Conservation (phyloP, 2,888 invertebrate genomes). For the Andricus quercusramuli region DNA sequence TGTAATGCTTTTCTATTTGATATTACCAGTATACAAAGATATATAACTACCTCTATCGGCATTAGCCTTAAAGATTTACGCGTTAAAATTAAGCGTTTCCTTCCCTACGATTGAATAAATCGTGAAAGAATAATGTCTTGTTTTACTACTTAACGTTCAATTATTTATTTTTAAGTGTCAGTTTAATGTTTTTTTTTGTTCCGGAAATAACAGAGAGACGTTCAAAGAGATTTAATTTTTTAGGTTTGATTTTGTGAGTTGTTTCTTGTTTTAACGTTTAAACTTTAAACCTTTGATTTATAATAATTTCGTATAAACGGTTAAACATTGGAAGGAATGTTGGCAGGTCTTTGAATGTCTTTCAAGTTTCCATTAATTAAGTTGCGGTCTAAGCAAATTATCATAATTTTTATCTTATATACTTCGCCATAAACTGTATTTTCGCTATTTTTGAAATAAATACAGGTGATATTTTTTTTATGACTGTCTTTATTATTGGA, state of each 20-base stretch:
- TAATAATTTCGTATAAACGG: neutral
- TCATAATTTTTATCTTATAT: neutral
- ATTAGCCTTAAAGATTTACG: neutral
- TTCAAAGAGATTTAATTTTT: neutral
- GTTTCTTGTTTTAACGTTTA: neutral
- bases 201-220: neutral
- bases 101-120: slow-evolving; percentile 5
- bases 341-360: neutral
- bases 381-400: neutral
- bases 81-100: neutral
- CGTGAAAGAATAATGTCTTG: neutral
- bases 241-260: neutral
- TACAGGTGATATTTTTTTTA: slow-evolving; percentile 10
- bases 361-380: neutral
- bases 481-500: slow-evolving; percentile 24
- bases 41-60: neutral
- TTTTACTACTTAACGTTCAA: neutral
- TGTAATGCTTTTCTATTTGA: neutral
- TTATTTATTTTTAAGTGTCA: slow-evolving; percentile 6
- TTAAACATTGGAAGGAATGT: slow-evolving; percentile 29
- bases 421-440: neutral
- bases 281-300: neutral
- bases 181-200: neutral
- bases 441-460: slow-evolving; percentile 12
- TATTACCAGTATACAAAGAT: neutral